A percentile compares a stretch with the other conserved stretches of the same genome.
These are phyloP conservation scores for Arrhopalites spinosus DNA, from an alignment of 2,888 invertebrate species.

Conservation along the genomic window DNA sequence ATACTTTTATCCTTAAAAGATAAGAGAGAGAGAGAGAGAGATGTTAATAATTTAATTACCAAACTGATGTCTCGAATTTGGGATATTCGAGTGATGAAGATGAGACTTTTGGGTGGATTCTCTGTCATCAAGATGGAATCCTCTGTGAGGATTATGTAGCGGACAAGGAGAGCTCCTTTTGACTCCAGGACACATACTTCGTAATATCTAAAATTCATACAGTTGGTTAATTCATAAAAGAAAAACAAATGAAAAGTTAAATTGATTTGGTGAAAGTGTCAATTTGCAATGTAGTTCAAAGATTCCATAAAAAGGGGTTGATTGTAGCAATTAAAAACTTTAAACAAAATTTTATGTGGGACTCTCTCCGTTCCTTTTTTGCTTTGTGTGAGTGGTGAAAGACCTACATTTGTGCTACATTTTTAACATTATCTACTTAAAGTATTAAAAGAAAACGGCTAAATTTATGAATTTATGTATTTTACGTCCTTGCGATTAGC, in stretches of 20 bases:
- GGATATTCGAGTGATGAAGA: slow-evolving; percentile 44
- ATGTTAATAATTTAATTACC: slow-evolving; percentile 38
- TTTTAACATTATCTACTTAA: neutral
- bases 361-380: neutral
- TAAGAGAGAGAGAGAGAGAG: too few species aligned
- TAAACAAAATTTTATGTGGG: neutral
- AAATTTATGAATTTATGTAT: too few species aligned
- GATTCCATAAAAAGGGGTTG: neutral
- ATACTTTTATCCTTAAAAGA: too few species aligned
- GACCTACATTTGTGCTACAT: neutral
- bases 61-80: slow-evolving; percentile 48
- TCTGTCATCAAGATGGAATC: slow-evolving; percentile 50
- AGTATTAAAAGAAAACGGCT: neutral
- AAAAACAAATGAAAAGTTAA: too few species aligned
- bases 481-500: too few species aligned
- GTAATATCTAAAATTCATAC: slow-evolving; percentile 47
- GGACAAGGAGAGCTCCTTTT: slow-evolving; percentile 49
- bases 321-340: neutral
- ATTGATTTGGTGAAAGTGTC: too few species aligned
- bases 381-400: too few species aligned
- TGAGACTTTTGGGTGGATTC: slow-evolving; percentile 53
- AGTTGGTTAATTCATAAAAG: too few species aligned
- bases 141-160: slow-evolving; percentile 49
- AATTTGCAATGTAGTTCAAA: neutral
- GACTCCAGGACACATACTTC: slow-evolving; percentile 54